Conservation (phyloP, 2,888 invertebrate genomes). For the Schizotus pectinicornis region DNA sequence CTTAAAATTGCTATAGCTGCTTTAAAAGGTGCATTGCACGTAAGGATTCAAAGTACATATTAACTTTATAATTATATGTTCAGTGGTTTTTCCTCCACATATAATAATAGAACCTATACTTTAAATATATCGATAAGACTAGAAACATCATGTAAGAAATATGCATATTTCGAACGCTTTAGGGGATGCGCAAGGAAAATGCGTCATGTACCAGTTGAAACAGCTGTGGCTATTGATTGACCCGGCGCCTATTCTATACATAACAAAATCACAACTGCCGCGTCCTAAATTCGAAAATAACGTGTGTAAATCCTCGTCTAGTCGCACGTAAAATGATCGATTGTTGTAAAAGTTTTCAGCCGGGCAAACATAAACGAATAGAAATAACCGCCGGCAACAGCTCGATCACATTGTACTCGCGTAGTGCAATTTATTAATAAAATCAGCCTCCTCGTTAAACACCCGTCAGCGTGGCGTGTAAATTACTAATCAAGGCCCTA, state of each 20-base stretch:
- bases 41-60: too few species aligned
- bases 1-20: too few species aligned
- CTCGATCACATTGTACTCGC: conserved; percentile 17
- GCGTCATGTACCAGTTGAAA: conserved; percentile 1
- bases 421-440: conserved; percentile 6
- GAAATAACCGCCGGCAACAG: conserved; percentile 18
- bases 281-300: conserved; percentile 44
- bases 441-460: conserved; percentile 29
- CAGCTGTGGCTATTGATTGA: conserved; percentile 29
- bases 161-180: conserved; percentile 5
- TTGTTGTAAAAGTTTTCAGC: conserved; percentile 14
- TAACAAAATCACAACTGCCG: conserved; percentile 45
- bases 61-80: too few species aligned
- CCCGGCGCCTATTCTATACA: conserved; percentile 16
- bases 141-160: too few species aligned
- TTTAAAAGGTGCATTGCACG: too few species aligned
- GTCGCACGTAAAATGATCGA: conserved; percentile 32
- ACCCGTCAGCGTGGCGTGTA: conserved; percentile 39
- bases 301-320: conserved; percentile 23
- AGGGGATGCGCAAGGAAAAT: too few species aligned
- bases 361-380: conserved; percentile 24
- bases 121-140: too few species aligned
- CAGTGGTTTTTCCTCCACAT: too few species aligned
- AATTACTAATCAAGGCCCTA: conserved; percentile 32
- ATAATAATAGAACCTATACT: too few species aligned